Conservation (phyloP, 2,113 vertebrate species). For the Alces alces region DNA sequence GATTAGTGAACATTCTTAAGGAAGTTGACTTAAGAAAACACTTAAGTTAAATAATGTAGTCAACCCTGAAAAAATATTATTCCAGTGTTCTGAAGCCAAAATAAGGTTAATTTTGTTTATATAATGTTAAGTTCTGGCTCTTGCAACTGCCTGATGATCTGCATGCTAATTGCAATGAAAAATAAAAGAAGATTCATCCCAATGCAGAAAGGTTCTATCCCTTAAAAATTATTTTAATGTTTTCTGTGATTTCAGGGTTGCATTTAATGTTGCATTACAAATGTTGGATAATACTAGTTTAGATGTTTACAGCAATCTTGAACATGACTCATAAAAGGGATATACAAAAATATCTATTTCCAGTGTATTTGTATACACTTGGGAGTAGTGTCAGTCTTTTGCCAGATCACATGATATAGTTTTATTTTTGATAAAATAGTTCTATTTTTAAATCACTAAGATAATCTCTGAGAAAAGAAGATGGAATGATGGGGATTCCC, state of each 20-base stretch:
- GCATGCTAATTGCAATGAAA: neutral
- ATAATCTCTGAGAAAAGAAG: neutral
- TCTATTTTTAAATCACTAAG: neutral
- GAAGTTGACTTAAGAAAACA: conserved; percentile 46
- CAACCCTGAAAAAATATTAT: conserved; percentile 49
- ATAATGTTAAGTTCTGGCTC: conserved; percentile 10
- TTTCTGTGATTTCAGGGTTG: conserved; percentile 15
- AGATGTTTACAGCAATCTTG: neutral
- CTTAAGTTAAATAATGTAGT: conserved; percentile 18
- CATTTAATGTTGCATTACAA: neutral
- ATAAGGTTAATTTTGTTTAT: conserved; percentile 50
- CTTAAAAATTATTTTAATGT: conserved; percentile 21
- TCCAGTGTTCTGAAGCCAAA: conserved; percentile 42
- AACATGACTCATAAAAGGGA: neutral
- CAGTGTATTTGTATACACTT: neutral
- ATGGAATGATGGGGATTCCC: neutral
- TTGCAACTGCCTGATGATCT: conserved; percentile 2
- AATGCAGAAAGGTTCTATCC: neutral
- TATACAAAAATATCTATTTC: neutral
- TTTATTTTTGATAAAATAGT: neutral
- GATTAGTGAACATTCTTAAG: neutral
- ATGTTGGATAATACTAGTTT: neutral
- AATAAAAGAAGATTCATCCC: neutral
- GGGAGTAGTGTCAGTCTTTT: neutral
- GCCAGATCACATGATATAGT: neutral